These are phyloP conservation scores for Umimayanthus kanabou DNA, from an alignment of 92 coral and sea anemone species.

Conservation along the genomic window DNA sequence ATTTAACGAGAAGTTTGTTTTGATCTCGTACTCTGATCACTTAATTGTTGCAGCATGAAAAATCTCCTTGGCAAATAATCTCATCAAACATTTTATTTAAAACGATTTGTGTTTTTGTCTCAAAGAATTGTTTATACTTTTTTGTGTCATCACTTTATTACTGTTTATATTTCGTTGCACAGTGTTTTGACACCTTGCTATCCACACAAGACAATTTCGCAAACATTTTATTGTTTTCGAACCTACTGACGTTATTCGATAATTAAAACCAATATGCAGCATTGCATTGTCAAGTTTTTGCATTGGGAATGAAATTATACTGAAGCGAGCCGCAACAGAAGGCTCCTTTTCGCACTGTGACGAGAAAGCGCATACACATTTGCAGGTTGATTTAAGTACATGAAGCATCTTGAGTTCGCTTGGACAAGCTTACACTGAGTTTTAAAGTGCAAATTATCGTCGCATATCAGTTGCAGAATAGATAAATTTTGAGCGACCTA, in stretches of 20 bases:
- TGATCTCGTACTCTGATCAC: background rate
- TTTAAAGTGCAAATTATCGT: background rate
- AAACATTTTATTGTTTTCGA: slow-evolving; percentile 12
- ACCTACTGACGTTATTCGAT: slow-evolving; percentile 3
- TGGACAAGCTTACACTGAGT: background rate
- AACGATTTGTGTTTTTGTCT: background rate
- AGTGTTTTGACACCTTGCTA: slow-evolving; percentile 1
- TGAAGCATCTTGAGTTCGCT: background rate
- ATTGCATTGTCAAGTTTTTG: background rate
- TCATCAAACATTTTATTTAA: background rate
- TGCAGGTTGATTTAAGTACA: too few species aligned
- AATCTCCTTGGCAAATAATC: background rate
- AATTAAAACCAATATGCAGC: slow-evolving; percentile 23
- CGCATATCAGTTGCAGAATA: background rate
- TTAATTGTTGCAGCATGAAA: slow-evolving; percentile 21
- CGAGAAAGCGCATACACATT: background rate
- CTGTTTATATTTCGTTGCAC: background rate
- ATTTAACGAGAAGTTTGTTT: slow-evolving; percentile 10
- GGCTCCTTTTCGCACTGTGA: background rate
- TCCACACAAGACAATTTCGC: background rate
- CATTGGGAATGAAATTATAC: slow-evolving; percentile 20
- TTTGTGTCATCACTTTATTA: background rate
- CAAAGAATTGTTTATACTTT: background rate
- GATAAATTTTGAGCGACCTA: background rate
- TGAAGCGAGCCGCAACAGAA: background rate